A percentile compares a stretch with the other conserved stretches of the same genome.
Conservation (phyloP, 2,797 vertebrate genomes). For the Sebastes matsubarae region DNA sequence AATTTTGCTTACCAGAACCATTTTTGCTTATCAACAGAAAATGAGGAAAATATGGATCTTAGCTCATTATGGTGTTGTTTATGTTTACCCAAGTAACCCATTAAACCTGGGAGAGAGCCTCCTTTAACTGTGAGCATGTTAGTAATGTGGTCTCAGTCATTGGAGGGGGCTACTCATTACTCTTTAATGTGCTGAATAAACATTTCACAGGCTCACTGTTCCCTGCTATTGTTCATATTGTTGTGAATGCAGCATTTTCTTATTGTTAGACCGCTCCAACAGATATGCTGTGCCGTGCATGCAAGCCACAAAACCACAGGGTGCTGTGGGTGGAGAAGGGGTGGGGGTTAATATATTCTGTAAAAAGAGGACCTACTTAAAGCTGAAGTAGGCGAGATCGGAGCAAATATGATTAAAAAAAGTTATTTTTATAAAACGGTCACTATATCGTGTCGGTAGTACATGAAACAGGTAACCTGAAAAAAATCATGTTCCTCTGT, state of each 20-base stretch:
- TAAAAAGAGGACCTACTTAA: neutral
- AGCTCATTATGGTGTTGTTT: conserved; percentile 81
- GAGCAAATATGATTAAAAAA: no score
- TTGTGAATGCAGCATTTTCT: conserved; percentile 83
- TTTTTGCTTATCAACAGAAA: conserved; percentile 80
- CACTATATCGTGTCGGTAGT: no score
- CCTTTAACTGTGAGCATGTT: conserved; percentile 72
- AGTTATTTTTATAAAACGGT: no score
- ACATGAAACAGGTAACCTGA: no score
- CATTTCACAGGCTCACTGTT: conserved; percentile 73
- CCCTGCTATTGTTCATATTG: conserved; percentile 80
- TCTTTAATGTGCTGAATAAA: conserved; percentile 86
- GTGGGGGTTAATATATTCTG: conserved; percentile 37
- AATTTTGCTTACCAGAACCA: conserved; percentile 71
- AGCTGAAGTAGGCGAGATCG: no score
- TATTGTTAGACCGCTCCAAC: conserved; percentile 64
- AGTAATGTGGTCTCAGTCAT: conserved; percentile 78
- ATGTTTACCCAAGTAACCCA: conserved; percentile 79
- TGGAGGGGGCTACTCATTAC: conserved; percentile 78
- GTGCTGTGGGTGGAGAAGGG: conserved; percentile 11
- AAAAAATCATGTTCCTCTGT: no score
- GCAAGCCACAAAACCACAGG: conserved; percentile 48
- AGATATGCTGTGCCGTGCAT: conserved; percentile 62
- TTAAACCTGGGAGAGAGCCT: conserved; percentile 70
- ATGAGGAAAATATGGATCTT: conserved; percentile 71